Evolutionary conservation across 2,888 invertebrate species (phyloP).

Genomic region (Trypoxylon attenuatum): DNA sequence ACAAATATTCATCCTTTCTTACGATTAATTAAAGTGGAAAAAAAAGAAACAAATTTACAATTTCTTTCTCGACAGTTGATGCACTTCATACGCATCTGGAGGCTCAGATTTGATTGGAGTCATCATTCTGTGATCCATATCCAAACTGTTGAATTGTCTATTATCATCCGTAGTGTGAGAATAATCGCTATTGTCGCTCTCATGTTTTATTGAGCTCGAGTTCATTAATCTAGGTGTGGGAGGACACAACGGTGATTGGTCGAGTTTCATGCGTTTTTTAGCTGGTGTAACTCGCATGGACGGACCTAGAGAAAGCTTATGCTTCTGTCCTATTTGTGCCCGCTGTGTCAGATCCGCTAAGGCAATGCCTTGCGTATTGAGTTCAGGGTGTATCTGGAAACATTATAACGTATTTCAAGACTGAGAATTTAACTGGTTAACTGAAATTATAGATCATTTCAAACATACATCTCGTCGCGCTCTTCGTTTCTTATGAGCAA

Average conservation of each 20-base stretch:
- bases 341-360: conserved; percentile 82
- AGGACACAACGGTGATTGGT: conserved; percentile 62
- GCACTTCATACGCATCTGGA: conserved; percentile 60
- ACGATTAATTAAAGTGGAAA: not conserved
- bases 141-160: conserved; percentile 56
- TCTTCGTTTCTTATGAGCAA: conserved; percentile 83
- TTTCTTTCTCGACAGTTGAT: conserved; percentile 56
- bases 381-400: conserved; percentile 82
- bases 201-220: conserved; percentile 59
- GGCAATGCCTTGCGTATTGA: conserved; percentile 85
- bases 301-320: conserved; percentile 76
- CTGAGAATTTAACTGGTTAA: not conserved
- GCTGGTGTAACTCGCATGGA: conserved; percentile 75
- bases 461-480: conserved; percentile 80
- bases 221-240: conserved; percentile 73
- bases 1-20: not conserved
- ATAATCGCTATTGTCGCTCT: conserved; percentile 68
- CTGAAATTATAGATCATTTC: not conserved
- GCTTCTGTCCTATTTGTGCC: conserved; percentile 74
- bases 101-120: conserved; percentile 65
- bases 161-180: conserved; percentile 65
- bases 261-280: conserved; percentile 70
- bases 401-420: not conserved
- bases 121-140: conserved; percentile 60
- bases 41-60: conserved; percentile 43